Base-by-base conservation (phyloP, 1,140 invertebrate species). In the Cydia amplana region DNA sequence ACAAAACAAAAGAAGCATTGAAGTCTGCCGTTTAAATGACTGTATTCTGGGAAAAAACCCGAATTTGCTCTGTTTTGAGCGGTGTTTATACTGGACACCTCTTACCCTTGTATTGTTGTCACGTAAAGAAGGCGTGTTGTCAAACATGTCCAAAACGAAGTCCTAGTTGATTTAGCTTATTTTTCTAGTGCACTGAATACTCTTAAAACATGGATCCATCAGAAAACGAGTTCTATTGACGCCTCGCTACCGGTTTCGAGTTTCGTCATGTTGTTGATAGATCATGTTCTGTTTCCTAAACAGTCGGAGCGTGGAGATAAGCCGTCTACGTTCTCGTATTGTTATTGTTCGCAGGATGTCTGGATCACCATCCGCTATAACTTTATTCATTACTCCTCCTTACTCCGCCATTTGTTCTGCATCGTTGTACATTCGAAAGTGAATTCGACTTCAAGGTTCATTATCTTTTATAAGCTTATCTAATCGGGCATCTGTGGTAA, bases 361-460 rank as follows among this genome's bases (percentile, higher is more conserved):
- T 83, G 67, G 75, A 79, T 80, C 75, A 74, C 32, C 76, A 75
- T 78, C 75, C 77, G 78, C 79, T 79, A 78, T 81, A 79, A 81
- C 75, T 70, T 32, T 72, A 63, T 64, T 67, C 23, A 51, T 77
- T 70, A 43, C 65, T 70, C 43, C 65, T 70, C 28, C 12, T 40
- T 70, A 70, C 32, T 70, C 65, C 14, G 64, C 32, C 28, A 36
- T 70, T 70, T 18, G 28, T 70, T 70, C 36, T 70, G 65, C 65
- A 70, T 70, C 28, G n/a, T 70, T 70, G 28, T 40, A 36, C 55
- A 60, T 70, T 36, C n/a, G 65, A 70, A 70, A 70, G 65, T 70
- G 32, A 70, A 70, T 70, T 70, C 7, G 28, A 70, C 28, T 70
- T 70, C 64, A 67, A 67, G 25, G n/a, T 70, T 70, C 36, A 70